These are phyloP conservation scores for Fissipunctia ypsillon DNA, from an alignment of 2,888 invertebrate species.

Conservation along the genomic window DNA sequence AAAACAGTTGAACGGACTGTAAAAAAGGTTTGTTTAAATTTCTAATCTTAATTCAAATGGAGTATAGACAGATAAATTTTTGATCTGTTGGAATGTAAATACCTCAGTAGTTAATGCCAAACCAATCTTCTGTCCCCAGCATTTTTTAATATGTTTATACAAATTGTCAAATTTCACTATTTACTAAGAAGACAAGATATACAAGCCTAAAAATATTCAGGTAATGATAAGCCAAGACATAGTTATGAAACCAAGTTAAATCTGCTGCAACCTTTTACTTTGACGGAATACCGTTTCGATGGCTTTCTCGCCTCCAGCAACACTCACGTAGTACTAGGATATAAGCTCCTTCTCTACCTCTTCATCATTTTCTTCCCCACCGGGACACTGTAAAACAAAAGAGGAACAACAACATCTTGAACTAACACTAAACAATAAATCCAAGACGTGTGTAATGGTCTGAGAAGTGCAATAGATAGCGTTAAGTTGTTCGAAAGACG, in stretches of 20 bases:
- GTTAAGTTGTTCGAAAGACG: slow-evolving; percentile 45
- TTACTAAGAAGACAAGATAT: not conserved
- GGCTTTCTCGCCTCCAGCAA: not conserved
- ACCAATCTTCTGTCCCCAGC: not conserved
- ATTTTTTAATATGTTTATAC: not conserved
- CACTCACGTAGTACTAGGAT: not conserved
- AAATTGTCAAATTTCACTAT: too few species aligned
- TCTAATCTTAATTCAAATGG: too few species aligned
- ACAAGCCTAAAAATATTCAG: not conserved
- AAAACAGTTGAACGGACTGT: too few species aligned
- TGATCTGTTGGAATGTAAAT: not conserved
- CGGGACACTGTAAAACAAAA: slow-evolving; percentile 15
- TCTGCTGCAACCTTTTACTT: not conserved
- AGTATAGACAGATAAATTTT: too few species aligned
- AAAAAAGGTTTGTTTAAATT: too few species aligned
- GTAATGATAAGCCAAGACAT: too few species aligned
- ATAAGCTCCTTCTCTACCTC: not conserved
- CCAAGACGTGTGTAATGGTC: slow-evolving; percentile 43
- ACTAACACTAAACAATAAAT: slow-evolving; percentile 49
- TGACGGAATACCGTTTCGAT: not conserved
- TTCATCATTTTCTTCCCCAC: not conserved
- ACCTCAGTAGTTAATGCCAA: not conserved
- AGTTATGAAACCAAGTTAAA: too few species aligned
- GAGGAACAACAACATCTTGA: slow-evolving; percentile 12
- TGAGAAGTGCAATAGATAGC: slow-evolving; percentile 52